phyloP scores from a whole-genome alignment of 2,113 vertebrate genomes.

The Bufo bufo region DNA sequence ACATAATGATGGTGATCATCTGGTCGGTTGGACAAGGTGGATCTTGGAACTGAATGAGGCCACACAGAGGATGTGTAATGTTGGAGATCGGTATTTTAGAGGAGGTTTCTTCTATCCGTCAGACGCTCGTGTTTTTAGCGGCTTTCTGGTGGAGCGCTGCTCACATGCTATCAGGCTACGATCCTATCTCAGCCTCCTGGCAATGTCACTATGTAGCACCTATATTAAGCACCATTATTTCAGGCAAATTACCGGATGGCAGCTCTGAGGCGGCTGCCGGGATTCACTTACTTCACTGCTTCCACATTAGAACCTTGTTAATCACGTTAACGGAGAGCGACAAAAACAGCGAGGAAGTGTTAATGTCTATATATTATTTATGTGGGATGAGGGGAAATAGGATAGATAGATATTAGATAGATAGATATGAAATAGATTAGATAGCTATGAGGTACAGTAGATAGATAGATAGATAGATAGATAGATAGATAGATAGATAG shows the following conservation, averaged over 20 bases:
- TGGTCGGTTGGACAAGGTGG: not conserved
- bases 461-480: not conserved
- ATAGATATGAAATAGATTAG: not conserved
- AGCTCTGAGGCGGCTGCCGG: not conserved
- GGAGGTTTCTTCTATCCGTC: not conserved
- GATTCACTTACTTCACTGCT: not conserved
- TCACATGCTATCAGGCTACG: not conserved
- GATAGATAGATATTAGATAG: not conserved
- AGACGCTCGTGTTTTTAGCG: not conserved
- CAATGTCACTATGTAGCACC: slow-evolving; percentile 9
- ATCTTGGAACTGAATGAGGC: not conserved
- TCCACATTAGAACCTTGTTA: not conserved
- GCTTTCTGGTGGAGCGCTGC: too few relatives aligned
- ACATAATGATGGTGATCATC: not conserved
- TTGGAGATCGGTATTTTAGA: not conserved
- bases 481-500: slow-evolving; percentile 1
- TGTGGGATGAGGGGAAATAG: not conserved
- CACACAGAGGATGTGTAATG: not conserved
- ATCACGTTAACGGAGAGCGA: slow-evolving; percentile 18
- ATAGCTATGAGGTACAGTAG: too few relatives aligned
- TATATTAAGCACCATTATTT: slow-evolving; percentile 25
- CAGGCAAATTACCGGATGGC: not conserved
- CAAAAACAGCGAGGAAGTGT: not conserved
- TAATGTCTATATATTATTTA: slow-evolving; percentile 23
- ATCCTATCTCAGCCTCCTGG: not conserved